Evolutionary conservation across 2,888 invertebrate genomes (phyloP).

Genomic region (Ichneumoninae sp.): DNA sequence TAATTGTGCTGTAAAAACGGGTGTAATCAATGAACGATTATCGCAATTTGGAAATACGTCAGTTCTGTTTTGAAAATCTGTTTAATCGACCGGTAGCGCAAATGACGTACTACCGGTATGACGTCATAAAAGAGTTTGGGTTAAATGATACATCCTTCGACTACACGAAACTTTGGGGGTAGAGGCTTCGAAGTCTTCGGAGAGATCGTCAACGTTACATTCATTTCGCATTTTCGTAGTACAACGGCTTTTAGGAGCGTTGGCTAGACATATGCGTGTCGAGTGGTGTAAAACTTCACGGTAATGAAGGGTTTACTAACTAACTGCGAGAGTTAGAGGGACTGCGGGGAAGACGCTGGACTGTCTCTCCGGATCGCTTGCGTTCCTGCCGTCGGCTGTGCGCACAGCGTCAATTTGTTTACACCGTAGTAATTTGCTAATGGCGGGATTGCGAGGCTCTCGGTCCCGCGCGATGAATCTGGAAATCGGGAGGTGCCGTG

Average conservation of each 20-base stretch:
- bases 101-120: too few species aligned
- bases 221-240: background rate
- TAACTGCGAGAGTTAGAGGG: slow-evolving; percentile 71
- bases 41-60: too few species aligned
- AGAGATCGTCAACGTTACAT: background rate
- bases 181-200: background rate
- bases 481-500: slow-evolving; percentile 53
- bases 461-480: slow-evolving; percentile 60
- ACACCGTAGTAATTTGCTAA: slow-evolving; percentile 83
- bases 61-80: too few species aligned
- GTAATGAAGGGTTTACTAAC: slow-evolving; percentile 79
- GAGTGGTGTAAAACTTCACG: slow-evolving; percentile 78
- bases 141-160: too few species aligned
- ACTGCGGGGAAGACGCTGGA: slow-evolving; percentile 21
- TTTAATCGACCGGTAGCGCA: too few species aligned
- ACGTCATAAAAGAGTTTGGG: too few species aligned
- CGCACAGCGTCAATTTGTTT: slow-evolving; percentile 79
- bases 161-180: background rate
- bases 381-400: slow-evolving; percentile 60
- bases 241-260: slow-evolving; percentile 75
- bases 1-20: too few species aligned
- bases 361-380: background rate
- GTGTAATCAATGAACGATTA: too few species aligned
- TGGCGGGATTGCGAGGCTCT: slow-evolving; percentile 70
- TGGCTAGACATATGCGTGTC: slow-evolving; percentile 69